A percentile compares a stretch with the other conserved stretches of the same genome.
These are phyloP conservation scores for Elysia chlorotica DNA, from an alignment of 1,140 invertebrate genomes.

Conservation along the genomic window DNA sequence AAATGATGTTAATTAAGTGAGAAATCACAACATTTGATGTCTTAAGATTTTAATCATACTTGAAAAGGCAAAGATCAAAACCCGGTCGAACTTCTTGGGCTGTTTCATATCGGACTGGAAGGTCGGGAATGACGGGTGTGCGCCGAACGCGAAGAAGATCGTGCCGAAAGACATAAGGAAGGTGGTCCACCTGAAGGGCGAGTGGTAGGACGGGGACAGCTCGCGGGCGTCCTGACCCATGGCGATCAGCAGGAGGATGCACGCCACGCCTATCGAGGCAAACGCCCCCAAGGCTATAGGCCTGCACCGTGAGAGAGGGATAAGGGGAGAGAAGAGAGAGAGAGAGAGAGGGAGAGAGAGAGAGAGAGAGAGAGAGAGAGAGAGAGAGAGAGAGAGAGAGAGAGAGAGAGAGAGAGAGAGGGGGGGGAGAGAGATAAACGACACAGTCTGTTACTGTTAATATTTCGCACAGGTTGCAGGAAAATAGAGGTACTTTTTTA, in stretches of 20 bases:
- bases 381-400: not conserved
- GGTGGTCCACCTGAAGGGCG: conserved; percentile 24
- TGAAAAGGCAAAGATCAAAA: conserved; percentile 57
- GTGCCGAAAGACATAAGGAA: conserved; percentile 62
- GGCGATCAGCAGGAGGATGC: conserved; percentile 42
- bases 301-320: conserved; percentile 27
- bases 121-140: conserved; percentile 63
- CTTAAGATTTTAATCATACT: no score
- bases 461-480: not conserved
- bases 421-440: not conserved
- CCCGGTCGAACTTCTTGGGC: conserved; percentile 58
- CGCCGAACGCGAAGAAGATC: conserved; percentile 62
- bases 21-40: no score
- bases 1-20: no score
- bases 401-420: not conserved
- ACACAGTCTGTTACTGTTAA: not conserved
- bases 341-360: not conserved
- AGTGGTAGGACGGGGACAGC: not conserved
- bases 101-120: conserved; percentile 64
- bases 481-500: not conserved
- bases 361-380: not conserved
- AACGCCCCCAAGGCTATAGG: conserved; percentile 54
- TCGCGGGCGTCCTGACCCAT: conserved; percentile 26
- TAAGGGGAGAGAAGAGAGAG: not conserved
- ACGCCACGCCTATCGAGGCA: conserved; percentile 46